These are phyloP conservation scores for Poliocrania exsul DNA, from an alignment of 2,797 vertebrate species.

Conservation along the genomic window DNA sequence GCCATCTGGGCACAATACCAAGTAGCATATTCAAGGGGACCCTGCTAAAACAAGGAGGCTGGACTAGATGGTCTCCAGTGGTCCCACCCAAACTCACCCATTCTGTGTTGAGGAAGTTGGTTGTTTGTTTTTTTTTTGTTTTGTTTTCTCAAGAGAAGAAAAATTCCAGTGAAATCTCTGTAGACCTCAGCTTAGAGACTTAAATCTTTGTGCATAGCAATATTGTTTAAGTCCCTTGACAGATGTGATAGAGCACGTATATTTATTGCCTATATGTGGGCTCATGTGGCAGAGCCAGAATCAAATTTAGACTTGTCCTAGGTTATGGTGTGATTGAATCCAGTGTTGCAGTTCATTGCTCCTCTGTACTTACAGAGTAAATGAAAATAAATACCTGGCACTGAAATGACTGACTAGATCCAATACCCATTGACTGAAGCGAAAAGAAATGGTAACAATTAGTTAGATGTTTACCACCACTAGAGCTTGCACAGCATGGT, in stretches of 20 bases:
- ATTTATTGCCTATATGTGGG: background rate
- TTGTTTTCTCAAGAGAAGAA: background rate
- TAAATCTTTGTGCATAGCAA: background rate
- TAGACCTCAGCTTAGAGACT: background rate
- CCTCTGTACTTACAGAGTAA: background rate
- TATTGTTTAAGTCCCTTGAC: background rate
- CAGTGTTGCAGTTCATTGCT: background rate
- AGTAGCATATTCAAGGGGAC: background rate
- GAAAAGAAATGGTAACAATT: background rate
- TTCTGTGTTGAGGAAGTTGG: background rate
- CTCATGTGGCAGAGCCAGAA: background rate
- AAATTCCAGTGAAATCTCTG: background rate
- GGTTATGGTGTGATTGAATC: background rate
- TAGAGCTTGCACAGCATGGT: fast-evolving
- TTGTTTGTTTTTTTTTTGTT: background rate
- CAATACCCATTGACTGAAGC: background rate
- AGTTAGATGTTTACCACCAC: background rate
- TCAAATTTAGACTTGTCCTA: background rate
- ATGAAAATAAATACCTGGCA: constrained; percentile 11
- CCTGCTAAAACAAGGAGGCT: background rate
- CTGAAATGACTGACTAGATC: background rate
- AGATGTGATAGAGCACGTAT: background rate
- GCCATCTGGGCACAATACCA: no score
- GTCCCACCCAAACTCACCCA: background rate
- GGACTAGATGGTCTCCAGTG: background rate